Conservation (phyloP, 2,113 vertebrate genomes). For the Pollachius pollachius region DNA sequence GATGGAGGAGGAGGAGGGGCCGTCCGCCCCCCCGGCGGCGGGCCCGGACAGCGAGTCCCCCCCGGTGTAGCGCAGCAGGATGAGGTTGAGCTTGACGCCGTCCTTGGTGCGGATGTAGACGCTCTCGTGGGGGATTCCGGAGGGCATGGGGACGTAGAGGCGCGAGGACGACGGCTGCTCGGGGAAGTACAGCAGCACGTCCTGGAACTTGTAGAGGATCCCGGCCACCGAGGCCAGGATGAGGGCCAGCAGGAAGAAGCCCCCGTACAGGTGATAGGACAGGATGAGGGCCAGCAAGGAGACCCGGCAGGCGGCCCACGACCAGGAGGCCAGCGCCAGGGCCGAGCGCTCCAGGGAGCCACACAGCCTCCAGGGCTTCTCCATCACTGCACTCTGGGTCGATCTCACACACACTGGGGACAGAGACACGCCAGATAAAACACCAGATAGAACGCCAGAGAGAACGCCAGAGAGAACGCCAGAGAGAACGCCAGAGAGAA, state of each 20-base stretch:
- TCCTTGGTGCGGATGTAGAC: constrained; percentile 96
- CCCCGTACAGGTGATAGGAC: constrained; percentile 95
- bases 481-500: too few species aligned
- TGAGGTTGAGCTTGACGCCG: constrained; percentile 92
- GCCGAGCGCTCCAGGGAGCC: constrained; percentile 85
- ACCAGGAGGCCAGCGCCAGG: constrained; percentile 87
- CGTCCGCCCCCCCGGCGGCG: constrained; percentile 69
- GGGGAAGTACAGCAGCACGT: constrained; percentile 96
- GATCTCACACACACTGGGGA: constrained; percentile 55
- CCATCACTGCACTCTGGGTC: constrained; percentile 76
- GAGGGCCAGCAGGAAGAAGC: constrained; percentile 84
- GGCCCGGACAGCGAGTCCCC: constrained; percentile 68
- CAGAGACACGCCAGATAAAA: constrained; percentile 2
- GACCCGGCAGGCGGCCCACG: constrained; percentile 93
- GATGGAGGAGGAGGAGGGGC: constrained; percentile 66
- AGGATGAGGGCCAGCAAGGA: constrained; percentile 95
- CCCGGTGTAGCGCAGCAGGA: constrained; percentile 91
- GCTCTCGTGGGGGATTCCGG: constrained; percentile 94
- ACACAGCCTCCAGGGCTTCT: constrained; percentile 96
- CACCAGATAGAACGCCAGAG: too few species aligned
- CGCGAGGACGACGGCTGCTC: constrained; percentile 97
- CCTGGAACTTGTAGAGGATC: constrained; percentile 97
- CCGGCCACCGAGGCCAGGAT: constrained; percentile 91
- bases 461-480: too few species aligned
- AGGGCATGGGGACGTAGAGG: constrained; percentile 95